Conservation (phyloP, 1,140 invertebrate genomes). For the Tribolium castaneum region DNA sequence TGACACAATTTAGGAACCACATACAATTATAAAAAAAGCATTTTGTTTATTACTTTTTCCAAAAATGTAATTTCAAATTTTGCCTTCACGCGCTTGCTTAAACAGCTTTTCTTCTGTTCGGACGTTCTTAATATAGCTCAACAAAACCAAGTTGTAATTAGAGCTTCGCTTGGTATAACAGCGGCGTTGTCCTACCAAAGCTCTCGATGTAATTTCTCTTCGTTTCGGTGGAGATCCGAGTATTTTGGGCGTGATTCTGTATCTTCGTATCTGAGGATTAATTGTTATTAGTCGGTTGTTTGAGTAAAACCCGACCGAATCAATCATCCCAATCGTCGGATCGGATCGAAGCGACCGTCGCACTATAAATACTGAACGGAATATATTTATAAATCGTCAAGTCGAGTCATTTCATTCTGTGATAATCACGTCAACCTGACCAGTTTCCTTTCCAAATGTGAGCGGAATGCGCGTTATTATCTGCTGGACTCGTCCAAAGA, state of each 20-base stretch:
- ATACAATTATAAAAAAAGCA: no score
- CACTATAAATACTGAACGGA: constrained; percentile 31
- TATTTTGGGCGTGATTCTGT: background rate
- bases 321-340: constrained; percentile 32
- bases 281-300: constrained; percentile 28
- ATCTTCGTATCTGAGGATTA: constrained; percentile 13
- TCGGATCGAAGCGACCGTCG: constrained; percentile 8
- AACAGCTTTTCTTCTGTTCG: no score
- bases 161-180: no score
- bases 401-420: constrained; percentile 27
- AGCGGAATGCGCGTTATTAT: constrained; percentile 32
- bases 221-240: no score
- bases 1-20: no score
- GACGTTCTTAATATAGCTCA: no score
- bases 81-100: no score
- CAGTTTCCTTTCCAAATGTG: constrained; percentile 37
- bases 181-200: no score
- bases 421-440: constrained; percentile 27
- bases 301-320: constrained; percentile 26
- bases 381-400: constrained; percentile 38
- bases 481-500: constrained; percentile 1
- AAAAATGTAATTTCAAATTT: no score
- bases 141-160: no score
- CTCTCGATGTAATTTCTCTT: no score
- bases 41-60: no score